Conservation (phyloP, 2,113 vertebrate species). For the Lepisosteus osseus region DNA sequence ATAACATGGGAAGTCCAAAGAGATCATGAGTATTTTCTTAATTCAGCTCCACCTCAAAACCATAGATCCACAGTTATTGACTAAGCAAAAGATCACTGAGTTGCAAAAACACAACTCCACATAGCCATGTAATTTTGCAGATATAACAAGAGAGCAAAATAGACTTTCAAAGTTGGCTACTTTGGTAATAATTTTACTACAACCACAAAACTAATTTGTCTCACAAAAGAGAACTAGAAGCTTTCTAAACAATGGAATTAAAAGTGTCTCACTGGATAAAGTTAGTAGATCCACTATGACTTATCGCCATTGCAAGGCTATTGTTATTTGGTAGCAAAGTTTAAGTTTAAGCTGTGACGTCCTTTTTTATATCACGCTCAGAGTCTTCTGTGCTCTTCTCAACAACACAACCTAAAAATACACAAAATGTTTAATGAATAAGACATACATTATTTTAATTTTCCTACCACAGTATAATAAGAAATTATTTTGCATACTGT, state of each 20-base stretch:
- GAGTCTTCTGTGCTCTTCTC: slow-evolving; percentile 21
- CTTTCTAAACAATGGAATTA: slow-evolving; percentile 4
- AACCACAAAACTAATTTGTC: slow-evolving; percentile 23
- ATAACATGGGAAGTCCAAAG: too few species aligned
- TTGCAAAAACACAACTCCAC: too few species aligned
- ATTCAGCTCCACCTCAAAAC: too few species aligned
- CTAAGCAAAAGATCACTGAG: too few species aligned
- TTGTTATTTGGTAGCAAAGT: slow-evolving; percentile 14
- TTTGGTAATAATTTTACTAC: slow-evolving; percentile 19
- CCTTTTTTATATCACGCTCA: slow-evolving; percentile 15
- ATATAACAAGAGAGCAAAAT: not conserved
- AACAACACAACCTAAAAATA: slow-evolving; percentile 36
- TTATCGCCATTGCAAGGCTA: slow-evolving; percentile 21
- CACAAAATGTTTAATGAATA: slow-evolving; percentile 7
- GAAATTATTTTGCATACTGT: too few species aligned
- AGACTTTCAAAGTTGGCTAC: slow-evolving; percentile 10
- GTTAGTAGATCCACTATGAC: slow-evolving; percentile 22
- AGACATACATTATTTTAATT: not conserved
- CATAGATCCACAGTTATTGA: too few species aligned
- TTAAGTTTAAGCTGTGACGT: slow-evolving; percentile 34
- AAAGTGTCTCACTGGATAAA: slow-evolving; percentile 29
- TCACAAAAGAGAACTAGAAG: slow-evolving; percentile 28
- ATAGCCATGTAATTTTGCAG: not conserved
- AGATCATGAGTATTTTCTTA: too few species aligned
- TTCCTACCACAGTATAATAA: not conserved